These are phyloP conservation scores for Chalcosyrphus nemorum DNA, from an alignment of 2,888 invertebrate species.

Conservation along the genomic window DNA sequence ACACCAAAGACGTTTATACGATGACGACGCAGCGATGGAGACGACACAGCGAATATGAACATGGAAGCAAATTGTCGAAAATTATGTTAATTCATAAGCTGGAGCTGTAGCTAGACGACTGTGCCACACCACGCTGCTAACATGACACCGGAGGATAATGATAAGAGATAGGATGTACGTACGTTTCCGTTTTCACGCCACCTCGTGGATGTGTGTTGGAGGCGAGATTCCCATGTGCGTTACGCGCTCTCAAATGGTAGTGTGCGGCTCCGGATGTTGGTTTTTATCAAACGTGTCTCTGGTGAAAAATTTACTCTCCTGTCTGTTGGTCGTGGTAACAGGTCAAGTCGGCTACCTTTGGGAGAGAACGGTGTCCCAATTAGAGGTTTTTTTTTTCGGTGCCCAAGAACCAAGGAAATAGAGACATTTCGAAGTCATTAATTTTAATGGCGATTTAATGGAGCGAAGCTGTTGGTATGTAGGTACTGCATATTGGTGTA, in stretches of 20 bases:
- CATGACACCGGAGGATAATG: conserved; percentile 30
- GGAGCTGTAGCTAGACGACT: neutral
- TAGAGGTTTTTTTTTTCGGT: conserved; percentile 22
- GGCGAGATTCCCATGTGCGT: conserved; percentile 56
- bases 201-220: conserved; percentile 26
- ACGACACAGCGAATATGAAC: conserved; percentile 57
- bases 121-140: neutral
- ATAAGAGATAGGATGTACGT: neutral
- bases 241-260: conserved; percentile 29
- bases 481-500: conserved; percentile 32
- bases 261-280: conserved; percentile 28
- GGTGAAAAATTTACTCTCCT: neutral
- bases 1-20: neutral
- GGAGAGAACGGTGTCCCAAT: conserved; percentile 15
- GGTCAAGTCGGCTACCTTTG: conserved; percentile 41
- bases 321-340: conserved; percentile 1
- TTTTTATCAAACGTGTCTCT: conserved; percentile 24
- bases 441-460: conserved; percentile 68
- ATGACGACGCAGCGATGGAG: conserved; percentile 22
- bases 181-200: conserved; percentile 2
- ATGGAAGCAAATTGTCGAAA: conserved; percentile 66
- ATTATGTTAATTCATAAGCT: conserved; percentile 70
- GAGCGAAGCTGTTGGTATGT: conserved; percentile 15
- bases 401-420: conserved; percentile 10
- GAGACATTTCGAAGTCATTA: conserved; percentile 54